Percentiles rank a stretch among this genome's conserved stretches.
phyloP scores from a whole-genome alignment of 2,797 vertebrate genomes.

The Distichodus sexfasciatus region DNA sequence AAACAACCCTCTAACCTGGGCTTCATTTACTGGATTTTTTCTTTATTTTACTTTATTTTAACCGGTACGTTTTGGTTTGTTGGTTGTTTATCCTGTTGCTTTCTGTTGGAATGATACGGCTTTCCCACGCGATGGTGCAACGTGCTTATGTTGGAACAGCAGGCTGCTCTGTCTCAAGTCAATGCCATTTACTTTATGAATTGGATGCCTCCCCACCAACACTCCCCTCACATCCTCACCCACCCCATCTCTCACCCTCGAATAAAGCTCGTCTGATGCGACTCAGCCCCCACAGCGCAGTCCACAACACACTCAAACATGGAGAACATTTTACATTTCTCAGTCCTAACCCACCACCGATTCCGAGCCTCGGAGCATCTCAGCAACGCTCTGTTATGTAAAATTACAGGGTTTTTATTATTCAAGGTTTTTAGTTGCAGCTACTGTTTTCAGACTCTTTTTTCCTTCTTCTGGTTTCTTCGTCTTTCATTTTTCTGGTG shows the following conservation, averaged over 20 bases:
- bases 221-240: constrained; percentile 52
- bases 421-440: too few species aligned
- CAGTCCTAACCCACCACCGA: too few species aligned
- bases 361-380: too few species aligned
- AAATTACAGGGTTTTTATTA: too few species aligned
- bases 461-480: too few species aligned
- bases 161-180: constrained; percentile 74
- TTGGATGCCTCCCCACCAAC: constrained; percentile 47
- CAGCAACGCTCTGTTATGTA: too few species aligned
- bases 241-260: constrained; percentile 30
- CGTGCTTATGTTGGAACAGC: constrained; percentile 66
- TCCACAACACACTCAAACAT: not conserved
- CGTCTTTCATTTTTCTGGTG: too few species aligned
- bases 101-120: constrained; percentile 64
- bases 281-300: constrained; percentile 19
- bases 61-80: not conserved
- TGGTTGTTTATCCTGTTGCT: constrained; percentile 13
- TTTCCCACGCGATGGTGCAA: constrained; percentile 66
- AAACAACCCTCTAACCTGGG: constrained; percentile 52
- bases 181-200: constrained; percentile 83
- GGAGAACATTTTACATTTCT: too few species aligned
- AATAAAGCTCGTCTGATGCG: constrained; percentile 10
- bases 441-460: too few species aligned
- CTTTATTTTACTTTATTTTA: constrained; percentile 2
- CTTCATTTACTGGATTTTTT: constrained; percentile 39